Evolutionary conservation across 2,113 vertebrate genomes (phyloP).

Genomic region (Mus musculus): GRCm39 chr14:51196501-51197000

Average conservation of each 20-base stretch:
- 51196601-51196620: not conserved
- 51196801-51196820: not conserved
- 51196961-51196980: constrained; percentile 86
- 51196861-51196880: not conserved
- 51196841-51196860: not conserved
- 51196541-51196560: too few relatives aligned
- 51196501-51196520: too few relatives aligned
- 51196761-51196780: not conserved
- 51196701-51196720: not conserved
- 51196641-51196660: not conserved
- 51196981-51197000: constrained; percentile 90
- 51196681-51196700: not conserved
- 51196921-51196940: not conserved
- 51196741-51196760: not conserved
- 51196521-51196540: too few relatives aligned
- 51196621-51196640: not conserved
- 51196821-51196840: not conserved
- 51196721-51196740: not conserved
- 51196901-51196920: not conserved
- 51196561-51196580: too few relatives aligned
- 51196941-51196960: not conserved
- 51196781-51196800: not conserved
- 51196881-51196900: not conserved
- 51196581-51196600: too few relatives aligned
- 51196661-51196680: constrained; percentile 12